These are phyloP conservation scores for Amphimedon queenslandica DNA, from an alignment of 37 sponge, comb jelly and placozoan species.

Conservation along the genomic window DNA sequence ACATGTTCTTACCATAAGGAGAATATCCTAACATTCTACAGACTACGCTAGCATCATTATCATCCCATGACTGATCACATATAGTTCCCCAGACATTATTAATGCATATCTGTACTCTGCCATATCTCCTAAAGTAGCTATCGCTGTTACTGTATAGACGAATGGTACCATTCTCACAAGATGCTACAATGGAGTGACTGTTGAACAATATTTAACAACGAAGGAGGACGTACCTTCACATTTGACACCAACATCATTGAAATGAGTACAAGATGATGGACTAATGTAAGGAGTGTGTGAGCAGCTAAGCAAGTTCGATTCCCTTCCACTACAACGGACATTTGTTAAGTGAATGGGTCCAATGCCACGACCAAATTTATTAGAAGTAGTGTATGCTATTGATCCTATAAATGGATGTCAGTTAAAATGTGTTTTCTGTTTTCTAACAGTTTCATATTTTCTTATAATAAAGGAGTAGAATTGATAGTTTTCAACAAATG, in stretches of 20 bases:
- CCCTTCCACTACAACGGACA: background rate
- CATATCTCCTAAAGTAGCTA: background rate
- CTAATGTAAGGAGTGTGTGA: background rate
- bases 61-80: background rate
- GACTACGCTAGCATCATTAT: background rate
- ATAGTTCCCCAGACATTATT: background rate
- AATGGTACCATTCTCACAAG: no score
- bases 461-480: background rate
- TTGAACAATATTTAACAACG: no score
- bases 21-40: background rate
- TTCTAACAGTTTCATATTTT: background rate
- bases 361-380: no score
- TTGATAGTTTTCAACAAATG: background rate
- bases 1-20: background rate
- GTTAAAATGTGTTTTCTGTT: background rate
- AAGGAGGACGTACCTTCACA: conserved; percentile 59
- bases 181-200: no score
- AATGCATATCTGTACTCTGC: background rate
- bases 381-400: no score
- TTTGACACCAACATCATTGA: conserved; percentile 30
- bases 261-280: background rate
- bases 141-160: no score
- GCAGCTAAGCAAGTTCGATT: background rate
- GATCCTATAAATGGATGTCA: background rate
- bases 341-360: background rate